phyloP scores from a whole-genome alignment of 1,140 invertebrate species.

The Anastrepha ludens region DNA sequence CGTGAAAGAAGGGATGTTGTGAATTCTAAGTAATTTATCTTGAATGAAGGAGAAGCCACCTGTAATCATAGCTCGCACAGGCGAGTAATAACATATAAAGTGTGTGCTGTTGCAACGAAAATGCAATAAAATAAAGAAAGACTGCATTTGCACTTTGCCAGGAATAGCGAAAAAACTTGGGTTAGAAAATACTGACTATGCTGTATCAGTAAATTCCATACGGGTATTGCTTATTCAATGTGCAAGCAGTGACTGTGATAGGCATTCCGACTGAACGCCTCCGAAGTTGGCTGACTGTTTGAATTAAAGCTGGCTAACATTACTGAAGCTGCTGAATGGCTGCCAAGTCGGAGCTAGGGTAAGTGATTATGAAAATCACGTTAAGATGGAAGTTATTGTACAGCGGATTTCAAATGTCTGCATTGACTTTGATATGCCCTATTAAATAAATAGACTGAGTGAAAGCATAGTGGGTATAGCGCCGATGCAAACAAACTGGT shows the following conservation, averaged over 20 bases:
- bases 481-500: neutral
- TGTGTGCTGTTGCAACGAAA: neutral
- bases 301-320: neutral
- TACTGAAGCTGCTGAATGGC: neutral
- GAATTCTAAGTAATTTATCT: neutral
- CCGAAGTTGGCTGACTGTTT: neutral
- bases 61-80: neutral
- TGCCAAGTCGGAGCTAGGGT: neutral
- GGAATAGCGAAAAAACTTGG: neutral
- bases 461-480: neutral
- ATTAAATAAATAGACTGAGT: neutral
- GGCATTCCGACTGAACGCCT: neutral
- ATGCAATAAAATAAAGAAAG: constrained; percentile 27
- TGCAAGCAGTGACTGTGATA: neutral
- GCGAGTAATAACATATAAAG: neutral
- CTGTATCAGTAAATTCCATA: neutral
- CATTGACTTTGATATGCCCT: neutral
- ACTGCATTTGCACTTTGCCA: neutral
- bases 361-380: constrained; percentile 41
- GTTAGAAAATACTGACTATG: neutral
- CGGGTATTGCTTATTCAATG: constrained; percentile 4
- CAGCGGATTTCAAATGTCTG: neutral
- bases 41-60: neutral
- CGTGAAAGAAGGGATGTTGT: neutral
- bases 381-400: constrained; percentile 3